Percentiles rank a stretch among this genome's conserved stretches.
These are phyloP conservation scores for Tetrax tetrax DNA, from an alignment of 2,113 vertebrate genomes.

Conservation along the genomic window DNA sequence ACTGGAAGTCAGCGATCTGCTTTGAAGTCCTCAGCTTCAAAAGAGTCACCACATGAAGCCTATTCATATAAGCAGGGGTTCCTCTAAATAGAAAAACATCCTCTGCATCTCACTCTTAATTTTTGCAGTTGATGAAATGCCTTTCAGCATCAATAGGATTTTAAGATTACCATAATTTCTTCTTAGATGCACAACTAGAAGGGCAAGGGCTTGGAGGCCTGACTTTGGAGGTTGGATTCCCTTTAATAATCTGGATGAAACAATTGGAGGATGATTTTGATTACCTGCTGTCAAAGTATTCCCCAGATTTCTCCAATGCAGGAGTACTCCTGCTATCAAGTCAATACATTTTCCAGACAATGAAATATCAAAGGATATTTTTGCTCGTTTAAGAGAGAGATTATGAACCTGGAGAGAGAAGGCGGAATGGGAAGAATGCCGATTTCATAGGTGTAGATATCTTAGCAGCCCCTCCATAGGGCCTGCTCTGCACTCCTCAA, in stretches of 20 bases:
- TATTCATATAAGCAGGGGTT: constrained; percentile 68
- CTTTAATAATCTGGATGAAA: constrained; percentile 55
- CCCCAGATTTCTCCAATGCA: not conserved
- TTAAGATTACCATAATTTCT: constrained; percentile 74
- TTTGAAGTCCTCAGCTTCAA: constrained; percentile 75
- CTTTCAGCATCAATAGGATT: constrained; percentile 72
- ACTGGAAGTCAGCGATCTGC: constrained; percentile 68
- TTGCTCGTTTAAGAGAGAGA: not conserved
- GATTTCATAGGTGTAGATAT: not conserved
- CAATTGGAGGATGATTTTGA: constrained; percentile 49
- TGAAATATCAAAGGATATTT: constrained; percentile 29
- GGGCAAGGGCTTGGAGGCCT: constrained; percentile 41
- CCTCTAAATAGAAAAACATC: constrained; percentile 63
- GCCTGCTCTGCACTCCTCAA: not conserved
- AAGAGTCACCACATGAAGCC: constrained; percentile 65
- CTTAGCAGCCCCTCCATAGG: not conserved
- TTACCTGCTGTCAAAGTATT: constrained; percentile 47
- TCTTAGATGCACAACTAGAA: constrained; percentile 47
- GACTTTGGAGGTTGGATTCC: constrained; percentile 26
- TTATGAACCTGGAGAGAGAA: not conserved
- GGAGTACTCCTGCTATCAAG: not conserved
- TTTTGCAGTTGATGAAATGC: constrained; percentile 68
- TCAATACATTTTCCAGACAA: constrained; percentile 17
- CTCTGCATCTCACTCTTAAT: constrained; percentile 67
- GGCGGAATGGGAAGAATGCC: not conserved